phyloP scores from a whole-genome alignment of 2,888 invertebrate species.

The Noctua pronuba region DNA sequence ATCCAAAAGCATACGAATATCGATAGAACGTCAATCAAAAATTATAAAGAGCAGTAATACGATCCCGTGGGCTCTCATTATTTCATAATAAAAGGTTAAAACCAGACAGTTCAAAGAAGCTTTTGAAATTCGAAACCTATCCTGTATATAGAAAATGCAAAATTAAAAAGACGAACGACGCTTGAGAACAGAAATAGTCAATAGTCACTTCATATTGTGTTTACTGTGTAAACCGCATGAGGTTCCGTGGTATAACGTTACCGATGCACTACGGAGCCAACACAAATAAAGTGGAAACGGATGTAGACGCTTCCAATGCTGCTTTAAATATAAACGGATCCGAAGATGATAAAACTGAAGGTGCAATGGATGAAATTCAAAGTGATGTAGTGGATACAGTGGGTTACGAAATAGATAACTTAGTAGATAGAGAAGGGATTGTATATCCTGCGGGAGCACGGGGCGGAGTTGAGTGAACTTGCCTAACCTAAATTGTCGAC shows the following conservation, averaged over 20 bases:
- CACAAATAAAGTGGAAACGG: slow-evolving; percentile 43
- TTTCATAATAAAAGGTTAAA: slow-evolving; percentile 82
- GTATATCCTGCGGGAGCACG: slow-evolving; percentile 85
- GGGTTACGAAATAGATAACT: slow-evolving; percentile 49
- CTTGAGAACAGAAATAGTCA: slow-evolving; percentile 89
- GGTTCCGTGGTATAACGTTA: slow-evolving; percentile 86
- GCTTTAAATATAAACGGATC: slow-evolving; percentile 5
- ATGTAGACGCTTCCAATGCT: slow-evolving; percentile 66
- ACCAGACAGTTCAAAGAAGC: slow-evolving; percentile 79
- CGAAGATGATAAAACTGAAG: slow-evolving; percentile 26
- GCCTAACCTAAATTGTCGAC: slow-evolving; percentile 86
- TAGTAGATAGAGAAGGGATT: slow-evolving; percentile 76
- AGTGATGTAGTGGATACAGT: slow-evolving; percentile 32
- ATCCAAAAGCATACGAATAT: slow-evolving; percentile 69
- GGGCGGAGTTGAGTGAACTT: slow-evolving; percentile 87
- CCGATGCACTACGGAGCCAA: slow-evolving; percentile 70
- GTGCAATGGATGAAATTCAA: slow-evolving; percentile 70
- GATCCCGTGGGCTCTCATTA: slow-evolving; percentile 80
- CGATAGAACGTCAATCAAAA: slow-evolving; percentile 80
- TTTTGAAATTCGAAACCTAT: slow-evolving; percentile 85
- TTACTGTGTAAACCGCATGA: slow-evolving; percentile 87
- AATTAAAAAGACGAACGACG: slow-evolving; percentile 83
- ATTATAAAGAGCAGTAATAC: slow-evolving; percentile 78
- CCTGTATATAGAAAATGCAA: slow-evolving; percentile 85
- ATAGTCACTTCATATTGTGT: slow-evolving; percentile 90